These are phyloP conservation scores for Volucella zonaria DNA, from an alignment of 2,888 invertebrate species.

Conservation along the genomic window DNA sequence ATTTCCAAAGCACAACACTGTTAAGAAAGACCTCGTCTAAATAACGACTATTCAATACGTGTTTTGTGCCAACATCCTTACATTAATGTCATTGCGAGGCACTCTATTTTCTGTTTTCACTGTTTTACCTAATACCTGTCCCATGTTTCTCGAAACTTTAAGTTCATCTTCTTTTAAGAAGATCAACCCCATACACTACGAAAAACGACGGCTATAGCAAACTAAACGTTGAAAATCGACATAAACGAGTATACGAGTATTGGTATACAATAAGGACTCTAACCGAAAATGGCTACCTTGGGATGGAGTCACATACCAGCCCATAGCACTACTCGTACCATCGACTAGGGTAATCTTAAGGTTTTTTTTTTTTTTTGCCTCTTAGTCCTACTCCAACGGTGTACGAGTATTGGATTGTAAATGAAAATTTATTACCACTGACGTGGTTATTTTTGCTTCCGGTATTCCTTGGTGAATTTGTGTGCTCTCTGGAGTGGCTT, in stretches of 20 bases:
- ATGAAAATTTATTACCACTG: constrained; percentile 70
- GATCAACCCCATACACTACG: constrained; percentile 9
- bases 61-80: too few species aligned
- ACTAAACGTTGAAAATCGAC: constrained; percentile 10
- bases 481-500: constrained; percentile 53
- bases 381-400: constrained; percentile 37
- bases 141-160: too few species aligned
- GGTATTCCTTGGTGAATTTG: constrained; percentile 26
- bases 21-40: too few species aligned
- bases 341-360: constrained; percentile 34
- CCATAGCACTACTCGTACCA: constrained; percentile 2
- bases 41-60: too few species aligned
- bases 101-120: too few species aligned
- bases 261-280: constrained; percentile 6
- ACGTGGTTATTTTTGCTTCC: constrained; percentile 50
- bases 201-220: not conserved
- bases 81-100: too few species aligned
- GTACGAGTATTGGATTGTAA: constrained; percentile 62
- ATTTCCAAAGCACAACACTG: too few species aligned
- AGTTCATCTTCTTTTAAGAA: too few species aligned
- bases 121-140: too few species aligned
- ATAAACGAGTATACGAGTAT: not conserved
- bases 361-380: not conserved
- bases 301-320: constrained; percentile 46
- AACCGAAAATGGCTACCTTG: constrained; percentile 53